Base-by-base conservation (phyloP, 2,797 vertebrate genomes). In the Onychomys arenicola region DNA sequence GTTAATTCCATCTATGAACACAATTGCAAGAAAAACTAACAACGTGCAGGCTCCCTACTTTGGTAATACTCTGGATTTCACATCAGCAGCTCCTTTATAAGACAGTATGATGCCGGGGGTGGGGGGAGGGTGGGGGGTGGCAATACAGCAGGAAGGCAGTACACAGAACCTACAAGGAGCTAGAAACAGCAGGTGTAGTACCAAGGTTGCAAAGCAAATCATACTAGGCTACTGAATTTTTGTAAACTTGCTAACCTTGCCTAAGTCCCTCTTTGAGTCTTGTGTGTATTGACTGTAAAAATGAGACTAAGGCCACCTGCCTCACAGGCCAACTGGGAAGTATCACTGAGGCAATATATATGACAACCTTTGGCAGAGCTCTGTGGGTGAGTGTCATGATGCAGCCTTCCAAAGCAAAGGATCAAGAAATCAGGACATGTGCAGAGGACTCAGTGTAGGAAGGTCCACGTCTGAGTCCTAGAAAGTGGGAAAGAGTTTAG, bases 231-330 rank as follows among this genome's bases (percentile, higher is more conserved):
- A 19, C 93, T 83, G 4, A 80, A 94, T 93, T 88, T 94, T 63
- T 90, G 16, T 89, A 80, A 94, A 78, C 89, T 97, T 96, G 77
- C 55, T 92, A 75, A 95, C 77, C 90, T 97, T 96, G 75, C 57
- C 52, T 92, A 95, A 93, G 80, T 86, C 80, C 89, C 43, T 93
- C 71, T 81, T 94, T 75, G 85, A 93, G 55, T 52, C 61, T 91
- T 86, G 61, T 23, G n/a, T 90, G 95, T 78, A 32, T 84, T 76
- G 3, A 82, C 75, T 95, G 32, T 81, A 89, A 97, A 97, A 96
- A 86, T 84, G 52, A 97, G 86, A 37, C 76, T 86, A 63, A 90
- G 77, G 61, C 75, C 76, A 90, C 91, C 59, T 76, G 52, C 93
- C n/a, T 93, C 0, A 5, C 3, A 85, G 73, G 67, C 73, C 57